These are phyloP conservation scores for Allobates femoralis DNA, from an alignment of 2,797 vertebrate genomes.

Conservation along the genomic window DNA sequence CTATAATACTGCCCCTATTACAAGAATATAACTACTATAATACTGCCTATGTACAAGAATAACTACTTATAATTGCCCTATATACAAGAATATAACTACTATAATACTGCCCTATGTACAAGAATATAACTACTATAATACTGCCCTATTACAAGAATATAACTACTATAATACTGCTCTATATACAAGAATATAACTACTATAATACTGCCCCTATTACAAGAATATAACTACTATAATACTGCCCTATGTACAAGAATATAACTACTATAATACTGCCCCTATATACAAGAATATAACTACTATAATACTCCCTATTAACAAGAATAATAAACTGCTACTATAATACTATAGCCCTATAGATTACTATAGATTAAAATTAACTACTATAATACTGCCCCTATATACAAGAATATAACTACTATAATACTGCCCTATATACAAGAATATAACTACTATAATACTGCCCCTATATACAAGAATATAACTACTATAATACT, in stretches of 20 bases:
- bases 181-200: too few relatives aligned
- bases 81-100: constrained; percentile 3
- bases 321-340: constrained; percentile 2
- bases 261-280: background rate
- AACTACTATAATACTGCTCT: too few relatives aligned
- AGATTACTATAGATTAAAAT: background rate
- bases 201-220: background rate
- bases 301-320: background rate
- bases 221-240: constrained; percentile 15
- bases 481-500: constrained; percentile 1
- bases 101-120: background rate
- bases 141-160: too few relatives aligned
- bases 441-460: constrained; percentile 15
- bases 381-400: constrained; percentile 1
- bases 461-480: background rate
- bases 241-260: constrained; percentile 10
- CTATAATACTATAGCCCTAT: background rate
- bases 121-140: too few relatives aligned
- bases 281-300: background rate
- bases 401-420: constrained; percentile 3
- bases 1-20: background rate
- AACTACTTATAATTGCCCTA: constrained; percentile 5
- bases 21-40: constrained; percentile 8
- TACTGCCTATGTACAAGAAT: background rate
- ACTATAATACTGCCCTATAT: constrained; percentile 1